A percentile compares a stretch with the other conserved stretches of the same genome.
These are phyloP conservation scores for Parasteatoda lunata DNA, from an alignment of 2,888 invertebrate genomes.

Conservation along the genomic window DNA sequence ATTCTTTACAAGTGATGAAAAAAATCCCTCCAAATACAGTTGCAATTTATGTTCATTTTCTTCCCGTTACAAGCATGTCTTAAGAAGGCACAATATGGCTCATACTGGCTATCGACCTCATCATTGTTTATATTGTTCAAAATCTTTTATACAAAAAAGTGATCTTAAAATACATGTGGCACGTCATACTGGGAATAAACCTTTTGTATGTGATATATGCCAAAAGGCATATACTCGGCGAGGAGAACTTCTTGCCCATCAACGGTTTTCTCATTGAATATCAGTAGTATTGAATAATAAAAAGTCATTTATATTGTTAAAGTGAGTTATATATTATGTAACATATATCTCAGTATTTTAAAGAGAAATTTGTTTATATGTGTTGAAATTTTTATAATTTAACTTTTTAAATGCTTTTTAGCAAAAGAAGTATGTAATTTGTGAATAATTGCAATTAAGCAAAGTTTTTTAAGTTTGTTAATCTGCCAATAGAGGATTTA, in stretches of 20 bases:
- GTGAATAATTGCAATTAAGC: no score
- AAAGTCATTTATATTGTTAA: neutral
- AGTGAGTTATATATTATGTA: no score
- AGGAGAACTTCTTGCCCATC: slow-evolving; percentile 20
- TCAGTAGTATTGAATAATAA: neutral
- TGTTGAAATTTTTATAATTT: no score
- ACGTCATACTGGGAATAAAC: slow-evolving; percentile 26
- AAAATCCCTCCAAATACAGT: neutral
- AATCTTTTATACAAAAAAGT: slow-evolving; percentile 46
- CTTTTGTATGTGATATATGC: slow-evolving; percentile 28
- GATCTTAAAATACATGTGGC: slow-evolving; percentile 33
- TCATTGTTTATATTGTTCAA: slow-evolving; percentile 26
- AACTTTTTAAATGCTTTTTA: no score
- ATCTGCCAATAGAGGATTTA: no score
- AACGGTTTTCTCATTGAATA: neutral
- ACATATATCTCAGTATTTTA: no score
- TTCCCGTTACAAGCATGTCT: slow-evolving; percentile 11
- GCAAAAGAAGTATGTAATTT: no score
- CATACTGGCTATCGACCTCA: slow-evolving; percentile 32
- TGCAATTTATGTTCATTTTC: slow-evolving; percentile 38
- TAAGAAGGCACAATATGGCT: slow-evolving; percentile 15
- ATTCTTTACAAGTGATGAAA: no score
- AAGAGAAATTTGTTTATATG: no score
- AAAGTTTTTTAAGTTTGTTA: no score
- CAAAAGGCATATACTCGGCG: slow-evolving; percentile 9